Percentiles rank a stretch among this genome's conserved stretches.
Conservation (phyloP, 2,888 invertebrate species). For the Acheta domesticus region DNA sequence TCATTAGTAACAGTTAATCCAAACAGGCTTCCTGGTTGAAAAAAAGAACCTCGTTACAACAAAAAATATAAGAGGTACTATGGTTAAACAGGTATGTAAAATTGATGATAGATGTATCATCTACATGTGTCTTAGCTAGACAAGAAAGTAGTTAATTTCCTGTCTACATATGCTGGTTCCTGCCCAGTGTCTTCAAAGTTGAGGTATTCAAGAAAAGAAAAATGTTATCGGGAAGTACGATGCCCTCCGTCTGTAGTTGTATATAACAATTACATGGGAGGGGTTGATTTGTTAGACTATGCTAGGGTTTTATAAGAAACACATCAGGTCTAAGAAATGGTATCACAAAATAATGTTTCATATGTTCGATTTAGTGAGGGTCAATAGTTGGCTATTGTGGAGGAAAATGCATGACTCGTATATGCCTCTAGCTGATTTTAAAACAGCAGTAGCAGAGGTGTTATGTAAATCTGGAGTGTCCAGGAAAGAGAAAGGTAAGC, state of each 20-base stretch:
- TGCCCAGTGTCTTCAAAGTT: constrained; percentile 31
- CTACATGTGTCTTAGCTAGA: constrained; percentile 34
- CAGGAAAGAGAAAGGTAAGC: not conserved
- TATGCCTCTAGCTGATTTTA: not conserved
- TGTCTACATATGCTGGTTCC: constrained; percentile 35
- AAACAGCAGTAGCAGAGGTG: not conserved
- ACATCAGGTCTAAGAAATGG: not conserved
- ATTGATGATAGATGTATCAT: constrained; percentile 32
- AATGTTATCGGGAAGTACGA: constrained; percentile 1
- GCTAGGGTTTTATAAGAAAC: constrained; percentile 12
- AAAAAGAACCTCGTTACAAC: constrained; percentile 37
- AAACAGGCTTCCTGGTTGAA: constrained; percentile 35
- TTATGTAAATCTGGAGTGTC: not conserved
- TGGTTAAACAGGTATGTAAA: constrained; percentile 29
- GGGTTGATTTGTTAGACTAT: constrained; percentile 12
- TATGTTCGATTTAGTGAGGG: not conserved
- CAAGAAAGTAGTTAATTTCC: constrained; percentile 35
- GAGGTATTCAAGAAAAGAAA: constrained; percentile 24
- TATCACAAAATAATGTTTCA: constrained; percentile 23
- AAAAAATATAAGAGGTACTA: constrained; percentile 32
- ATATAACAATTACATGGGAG: constrained; percentile 20
- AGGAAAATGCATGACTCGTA: not conserved
- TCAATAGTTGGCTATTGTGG: not conserved
- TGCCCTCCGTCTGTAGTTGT: not conserved
- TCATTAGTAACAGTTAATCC: constrained; percentile 37